Percentiles rank a stretch among this genome's conserved stretches.
These are phyloP conservation scores for Spodoptera exigua DNA, from an alignment of 2,888 invertebrate species.

Conservation along the genomic window DNA sequence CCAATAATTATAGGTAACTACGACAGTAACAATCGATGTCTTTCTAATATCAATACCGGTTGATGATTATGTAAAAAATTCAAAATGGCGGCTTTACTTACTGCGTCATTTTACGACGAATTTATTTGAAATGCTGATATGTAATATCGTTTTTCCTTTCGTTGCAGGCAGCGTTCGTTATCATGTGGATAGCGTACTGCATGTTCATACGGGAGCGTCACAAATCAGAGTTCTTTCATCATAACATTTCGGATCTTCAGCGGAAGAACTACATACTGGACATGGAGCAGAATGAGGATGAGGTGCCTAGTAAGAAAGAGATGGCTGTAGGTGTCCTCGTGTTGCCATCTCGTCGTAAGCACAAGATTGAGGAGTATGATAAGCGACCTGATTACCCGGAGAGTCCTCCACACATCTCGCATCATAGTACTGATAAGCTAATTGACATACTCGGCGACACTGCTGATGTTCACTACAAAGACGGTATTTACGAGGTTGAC, in stretches of 20 bases:
- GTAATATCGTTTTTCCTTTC: slow-evolving; percentile 31
- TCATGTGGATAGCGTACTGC: slow-evolving; percentile 82
- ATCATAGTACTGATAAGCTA: slow-evolving; percentile 72
- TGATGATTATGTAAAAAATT: slow-evolving; percentile 7
- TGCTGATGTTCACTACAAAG: slow-evolving; percentile 67
- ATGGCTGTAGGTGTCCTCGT: slow-evolving; percentile 77
- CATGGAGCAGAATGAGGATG: slow-evolving; percentile 65
- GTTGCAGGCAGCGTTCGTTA: slow-evolving; percentile 75
- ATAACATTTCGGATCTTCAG: slow-evolving; percentile 75
- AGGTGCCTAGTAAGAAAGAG: slow-evolving; percentile 62
- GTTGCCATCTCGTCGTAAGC: slow-evolving; percentile 75
- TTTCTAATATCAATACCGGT: slow-evolving; percentile 3
- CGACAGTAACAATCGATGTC: background rate
- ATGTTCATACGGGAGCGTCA: slow-evolving; percentile 83
- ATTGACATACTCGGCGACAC: slow-evolving; percentile 75
- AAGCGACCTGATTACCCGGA: slow-evolving; percentile 84
- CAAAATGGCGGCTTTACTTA: slow-evolving; percentile 14
- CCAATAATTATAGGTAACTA: no score
- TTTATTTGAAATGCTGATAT: background rate
- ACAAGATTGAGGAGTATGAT: slow-evolving; percentile 72
- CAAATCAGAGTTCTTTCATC: slow-evolving; percentile 76
- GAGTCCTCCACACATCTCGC: slow-evolving; percentile 69
- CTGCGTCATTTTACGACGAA: slow-evolving; percentile 5
- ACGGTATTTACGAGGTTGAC: slow-evolving; percentile 77
- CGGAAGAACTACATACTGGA: slow-evolving; percentile 69